Evolutionary conservation across 2,888 invertebrate genomes (phyloP), one percentile per base, ranked within the genome.

Genomic region (Cerastis leucographa): DNA sequence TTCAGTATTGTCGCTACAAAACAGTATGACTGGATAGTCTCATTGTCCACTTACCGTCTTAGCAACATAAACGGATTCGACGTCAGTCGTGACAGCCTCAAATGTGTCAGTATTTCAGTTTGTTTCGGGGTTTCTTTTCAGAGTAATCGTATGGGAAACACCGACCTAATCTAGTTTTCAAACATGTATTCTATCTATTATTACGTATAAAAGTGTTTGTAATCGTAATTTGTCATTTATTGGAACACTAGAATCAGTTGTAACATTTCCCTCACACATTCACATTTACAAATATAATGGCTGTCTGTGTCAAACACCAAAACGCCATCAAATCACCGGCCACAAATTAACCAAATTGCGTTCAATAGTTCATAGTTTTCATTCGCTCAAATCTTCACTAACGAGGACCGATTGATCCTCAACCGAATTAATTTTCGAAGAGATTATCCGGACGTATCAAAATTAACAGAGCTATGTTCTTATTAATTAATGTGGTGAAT

Each of bases 401-500:
- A 77, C 68, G 73, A 74, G 68, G 35, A 46, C 29, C 64, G 61
- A 77, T 73, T 74, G 73, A 85, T 74, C 68, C 56, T 76, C 66
- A 54, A 66, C 44, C 44, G 35, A 77, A 82, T 80, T 75, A 78
- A 80, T 83, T 83, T 65, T 71, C 85, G 54, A 40, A 49, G 54
- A 72, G 70, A 82, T 82, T 74, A 78, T 61, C 74, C 72, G 74
- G 70, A 65, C 71, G 29, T 67, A 83, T 75, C 74, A 73, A 64
- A 83, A 84, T 81, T 87, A 78, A 67, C 67, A 71, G 78, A 76
- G 78, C 71, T 68, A 78, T 74, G 82, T 79, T 79, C 83, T 88
- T 86, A 86, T 76, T 82, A 81, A 86, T 84, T 81, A 86, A 78
- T 78, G 62, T 68, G 67, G 74, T 44, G 66, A 87, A 85, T 87